Evolutionary conservation across 2,888 invertebrate species (phyloP).

Genomic region (Cheilosia scutellata): DNA sequence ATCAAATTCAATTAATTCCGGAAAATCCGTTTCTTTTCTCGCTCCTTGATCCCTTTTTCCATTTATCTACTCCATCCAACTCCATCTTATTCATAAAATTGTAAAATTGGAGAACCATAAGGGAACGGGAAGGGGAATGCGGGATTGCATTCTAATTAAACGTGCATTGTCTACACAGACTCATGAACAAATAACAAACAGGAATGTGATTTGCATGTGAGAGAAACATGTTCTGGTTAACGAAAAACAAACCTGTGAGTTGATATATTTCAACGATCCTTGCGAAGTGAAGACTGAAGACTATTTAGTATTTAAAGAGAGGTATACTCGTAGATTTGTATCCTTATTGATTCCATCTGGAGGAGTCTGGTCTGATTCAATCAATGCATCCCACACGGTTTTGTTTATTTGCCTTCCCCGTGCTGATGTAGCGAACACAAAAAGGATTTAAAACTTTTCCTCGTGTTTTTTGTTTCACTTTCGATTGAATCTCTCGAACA

Average conservation of each 20-base stretch:
- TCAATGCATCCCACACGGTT: conserved; percentile 50
- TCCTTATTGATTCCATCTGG: conserved; percentile 40
- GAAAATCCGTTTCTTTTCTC: conserved; percentile 33
- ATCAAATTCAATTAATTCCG: conserved; percentile 71
- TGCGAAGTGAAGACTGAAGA: conserved; percentile 7
- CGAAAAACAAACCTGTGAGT: conserved; percentile 20
- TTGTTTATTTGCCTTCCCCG: conserved; percentile 36
- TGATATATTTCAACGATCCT: conserved; percentile 32
- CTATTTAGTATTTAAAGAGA: background rate
- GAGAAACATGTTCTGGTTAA: conserved; percentile 42
- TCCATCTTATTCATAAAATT: conserved; percentile 59
- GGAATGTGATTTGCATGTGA: conserved; percentile 67
- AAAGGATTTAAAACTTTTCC: conserved; percentile 44
- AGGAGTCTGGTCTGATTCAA: conserved; percentile 56
- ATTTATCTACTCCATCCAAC: background rate
- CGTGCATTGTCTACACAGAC: conserved; percentile 68
- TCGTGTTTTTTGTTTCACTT: conserved; percentile 46
- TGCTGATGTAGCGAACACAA: background rate
- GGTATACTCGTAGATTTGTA: conserved; percentile 24
- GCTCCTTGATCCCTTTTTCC: conserved; percentile 44
- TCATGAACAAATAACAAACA: conserved; percentile 64
- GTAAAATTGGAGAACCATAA: conserved; percentile 24
- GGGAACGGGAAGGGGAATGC: background rate
- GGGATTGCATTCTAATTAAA: conserved; percentile 68
- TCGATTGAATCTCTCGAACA: conserved; percentile 34